Evolutionary conservation across 2,888 invertebrate genomes (phyloP), one percentile per base, ranked within the genome.

Genomic region (Lithosia quadra): DNA sequence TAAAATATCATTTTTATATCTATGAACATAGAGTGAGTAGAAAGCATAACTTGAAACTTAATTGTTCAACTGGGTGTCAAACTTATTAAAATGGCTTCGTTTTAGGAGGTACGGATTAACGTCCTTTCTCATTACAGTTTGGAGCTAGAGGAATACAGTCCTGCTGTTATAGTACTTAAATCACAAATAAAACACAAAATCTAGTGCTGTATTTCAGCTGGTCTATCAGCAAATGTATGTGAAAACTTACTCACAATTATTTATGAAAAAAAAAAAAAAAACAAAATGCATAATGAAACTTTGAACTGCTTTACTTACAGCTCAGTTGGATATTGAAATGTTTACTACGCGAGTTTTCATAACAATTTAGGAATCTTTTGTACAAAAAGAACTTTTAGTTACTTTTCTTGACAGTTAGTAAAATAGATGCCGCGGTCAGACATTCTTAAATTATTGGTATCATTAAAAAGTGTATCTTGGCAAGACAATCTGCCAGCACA

Each of bases 401-500:
- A 43, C 43, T 7, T 22, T 22, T 39, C 22, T 13, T 18, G 22
- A 60, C 18, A 22, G 21, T 60, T 24, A 22, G 11, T 18, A 39
- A 60, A 60, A 60, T 18, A 39, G 10, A 15, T 39, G 39, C 34
- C 33, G 11, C 56, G 33, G 24, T 57, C 22, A 66, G 28, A 60
- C 34, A 33, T 24, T 55, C 39, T 18, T 18, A 24, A 10, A 60
- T 18, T 18, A 60, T 18, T 18, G 10, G 39, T 56, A 72, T 55
- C 39, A 49, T 49, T 49, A n/a, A 18, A 36, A 36, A 1, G 59
- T 59, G 24, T 34, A 49, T 57, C 68, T 59, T 49, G 71, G 76
- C 75, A 76, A 77, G 76, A 75, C 76, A 67, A 74, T 59, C 36
- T 75, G 73, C 75, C 77, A 74, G 82, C 81, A 83, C 80, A 84